These are phyloP conservation scores for Oncorhynchus kisutch DNA, from an alignment of 2,113 vertebrate species.

Conservation along the genomic window DNA sequence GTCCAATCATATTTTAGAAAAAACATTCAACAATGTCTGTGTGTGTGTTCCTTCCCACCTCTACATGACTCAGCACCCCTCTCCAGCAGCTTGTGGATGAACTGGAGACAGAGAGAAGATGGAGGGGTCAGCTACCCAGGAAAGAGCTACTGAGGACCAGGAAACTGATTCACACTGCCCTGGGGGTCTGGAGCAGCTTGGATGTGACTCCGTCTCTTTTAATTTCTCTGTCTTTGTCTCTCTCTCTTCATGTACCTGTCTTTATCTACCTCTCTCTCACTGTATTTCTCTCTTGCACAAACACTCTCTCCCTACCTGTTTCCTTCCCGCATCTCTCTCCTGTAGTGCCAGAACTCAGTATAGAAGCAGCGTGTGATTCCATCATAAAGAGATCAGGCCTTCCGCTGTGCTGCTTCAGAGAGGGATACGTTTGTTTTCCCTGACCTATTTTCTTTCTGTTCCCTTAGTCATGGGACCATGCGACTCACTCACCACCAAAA, in stretches of 20 bases:
- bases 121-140: background rate
- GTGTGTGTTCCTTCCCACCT: constrained; percentile 2
- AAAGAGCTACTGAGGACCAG: background rate
- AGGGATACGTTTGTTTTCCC: no score
- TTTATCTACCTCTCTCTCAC: no score
- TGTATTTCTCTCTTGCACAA: no score
- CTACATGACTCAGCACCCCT: constrained; percentile 11
- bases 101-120: background rate
- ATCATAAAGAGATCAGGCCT: no score
- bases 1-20: constrained; percentile 65
- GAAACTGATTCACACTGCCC: background rate
- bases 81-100: background rate
- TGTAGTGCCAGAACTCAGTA: no score
- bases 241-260: no score
- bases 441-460: background rate
- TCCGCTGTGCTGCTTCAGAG: no score
- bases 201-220: no score
- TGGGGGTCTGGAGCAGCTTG: background rate
- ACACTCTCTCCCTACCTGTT: no score
- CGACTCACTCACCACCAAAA: background rate
- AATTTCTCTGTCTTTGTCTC: background rate
- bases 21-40: constrained; percentile 28
- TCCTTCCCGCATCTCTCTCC: no score
- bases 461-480: constrained; percentile 18
- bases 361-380: no score